Percentiles rank a stretch among this genome's conserved stretches.
Evolutionary conservation across 2,113 vertebrate species (phyloP).

Genomic region (Aldabrachelys gigantea): DNA sequence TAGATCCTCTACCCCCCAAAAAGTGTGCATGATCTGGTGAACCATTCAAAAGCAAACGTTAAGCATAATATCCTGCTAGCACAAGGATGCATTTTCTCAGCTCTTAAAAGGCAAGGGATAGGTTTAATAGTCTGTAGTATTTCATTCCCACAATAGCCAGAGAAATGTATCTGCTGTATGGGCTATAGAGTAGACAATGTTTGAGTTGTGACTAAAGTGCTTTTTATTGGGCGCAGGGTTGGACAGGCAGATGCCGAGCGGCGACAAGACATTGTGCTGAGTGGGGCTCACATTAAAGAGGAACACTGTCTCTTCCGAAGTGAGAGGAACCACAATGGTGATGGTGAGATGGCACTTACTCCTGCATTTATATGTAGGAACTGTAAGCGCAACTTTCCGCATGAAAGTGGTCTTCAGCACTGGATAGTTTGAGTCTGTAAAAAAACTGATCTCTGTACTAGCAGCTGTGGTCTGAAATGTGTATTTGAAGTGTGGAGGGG

Average conservation of each 20-base stretch:
- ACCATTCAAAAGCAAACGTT: fast-evolving
- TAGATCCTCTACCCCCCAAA: not conserved
- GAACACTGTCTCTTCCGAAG: constrained; percentile 97
- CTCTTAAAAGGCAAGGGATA: not conserved
- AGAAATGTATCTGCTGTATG: fast-evolving
- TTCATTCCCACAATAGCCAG: fast-evolving
- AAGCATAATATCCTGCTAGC: not conserved
- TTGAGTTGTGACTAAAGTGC: constrained; percentile 24
- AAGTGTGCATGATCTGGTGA: not conserved
- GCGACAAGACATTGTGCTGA: constrained; percentile 96
- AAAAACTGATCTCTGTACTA: not conserved
- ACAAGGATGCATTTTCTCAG: not conserved
- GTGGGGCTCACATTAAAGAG: constrained; percentile 96
- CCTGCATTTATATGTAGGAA: not conserved
- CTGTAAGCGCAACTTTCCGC: not conserved
- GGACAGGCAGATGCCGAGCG: constrained; percentile 95
- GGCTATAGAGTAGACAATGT: not conserved
- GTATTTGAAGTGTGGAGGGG: not conserved
- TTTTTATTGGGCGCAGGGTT: constrained; percentile 82
- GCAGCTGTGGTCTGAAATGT: not conserved
- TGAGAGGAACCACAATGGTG: constrained; percentile 88
- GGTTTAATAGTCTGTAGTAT: fast-evolving
- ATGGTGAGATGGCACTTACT: constrained; percentile 79
- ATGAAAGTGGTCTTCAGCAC: not conserved
- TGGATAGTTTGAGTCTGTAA: not conserved